These are phyloP conservation scores for Caenorhabditis macrosperma DNA, from an alignment of 2,888 invertebrate genomes.

Conservation along the genomic window DNA sequence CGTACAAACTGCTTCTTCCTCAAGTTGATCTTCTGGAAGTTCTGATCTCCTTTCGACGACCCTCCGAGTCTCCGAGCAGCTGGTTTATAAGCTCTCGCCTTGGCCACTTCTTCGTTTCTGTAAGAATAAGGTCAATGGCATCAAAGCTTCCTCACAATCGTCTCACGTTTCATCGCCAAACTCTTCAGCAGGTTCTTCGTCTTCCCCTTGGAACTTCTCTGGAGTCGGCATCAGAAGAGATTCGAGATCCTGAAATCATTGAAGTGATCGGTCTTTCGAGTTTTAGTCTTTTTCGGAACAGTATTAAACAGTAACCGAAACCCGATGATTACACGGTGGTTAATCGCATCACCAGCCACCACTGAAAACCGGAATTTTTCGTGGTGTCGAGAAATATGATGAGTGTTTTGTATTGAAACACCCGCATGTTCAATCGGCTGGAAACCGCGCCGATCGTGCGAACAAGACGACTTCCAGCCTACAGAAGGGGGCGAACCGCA, in stretches of 20 bases:
- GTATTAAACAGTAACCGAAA: slow-evolving; percentile 9
- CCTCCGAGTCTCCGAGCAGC: slow-evolving; percentile 32
- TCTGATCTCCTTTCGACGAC: slow-evolving; percentile 40
- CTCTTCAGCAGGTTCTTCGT: slow-evolving; percentile 32
- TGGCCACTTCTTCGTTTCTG: slow-evolving; percentile 39
- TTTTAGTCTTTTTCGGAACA: neutral
- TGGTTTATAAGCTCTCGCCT: slow-evolving; percentile 44
- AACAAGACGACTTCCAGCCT: slow-evolving; percentile 10
- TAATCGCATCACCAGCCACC: slow-evolving; percentile 44
- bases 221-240: slow-evolving; percentile 60
- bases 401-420: slow-evolving; percentile 45
- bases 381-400: slow-evolving; percentile 35
- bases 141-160: neutral
- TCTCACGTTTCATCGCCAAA: slow-evolving; percentile 55
- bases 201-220: slow-evolving; percentile 43
- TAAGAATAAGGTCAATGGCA: slow-evolving; percentile 22
- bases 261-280: neutral
- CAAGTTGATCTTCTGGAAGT: slow-evolving; percentile 70
- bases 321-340: slow-evolving; percentile 14
- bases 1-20: slow-evolving; percentile 67
- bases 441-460: neutral
- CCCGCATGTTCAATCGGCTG: slow-evolving; percentile 26
- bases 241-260: slow-evolving; percentile 48
- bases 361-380: slow-evolving; percentile 35
- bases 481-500: slow-evolving; percentile 1